Conservation (phyloP, 2,888 invertebrate genomes). For the Byasa hedistus region DNA sequence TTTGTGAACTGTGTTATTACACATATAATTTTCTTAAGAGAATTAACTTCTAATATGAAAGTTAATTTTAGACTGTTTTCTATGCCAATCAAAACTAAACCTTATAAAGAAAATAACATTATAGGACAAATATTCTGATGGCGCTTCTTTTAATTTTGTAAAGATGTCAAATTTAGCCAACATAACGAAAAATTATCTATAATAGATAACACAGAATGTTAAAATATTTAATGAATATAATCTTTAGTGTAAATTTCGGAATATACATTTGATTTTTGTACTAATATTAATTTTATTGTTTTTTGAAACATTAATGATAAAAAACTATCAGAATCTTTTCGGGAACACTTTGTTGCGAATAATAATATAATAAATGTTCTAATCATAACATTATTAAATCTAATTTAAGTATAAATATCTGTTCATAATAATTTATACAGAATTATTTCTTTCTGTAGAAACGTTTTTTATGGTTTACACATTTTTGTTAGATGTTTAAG, state of each 20-base stretch:
- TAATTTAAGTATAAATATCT: too few species aligned
- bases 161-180: conserved; percentile 47
- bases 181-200: conserved; percentile 36
- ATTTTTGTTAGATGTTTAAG: too few species aligned
- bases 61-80: neutral
- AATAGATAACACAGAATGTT: conserved; percentile 14
- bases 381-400: too few species aligned
- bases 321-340: too few species aligned
- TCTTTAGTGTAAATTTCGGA: neutral
- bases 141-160: conserved; percentile 77
- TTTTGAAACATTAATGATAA: too few species aligned
- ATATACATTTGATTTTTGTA: neutral
- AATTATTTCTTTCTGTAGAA: too few species aligned
- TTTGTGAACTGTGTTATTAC: neutral
- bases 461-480: too few species aligned
- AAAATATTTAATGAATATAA: neutral
- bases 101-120: conserved; percentile 29
- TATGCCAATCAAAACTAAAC: neutral
- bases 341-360: too few species aligned
- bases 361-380: too few species aligned
- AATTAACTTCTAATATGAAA: conserved; percentile 11
- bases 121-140: conserved; percentile 51
- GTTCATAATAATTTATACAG: too few species aligned
- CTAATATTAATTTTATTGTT: too few species aligned
- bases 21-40: conserved; percentile 28